These are phyloP conservation scores for Drosophila nigricruria DNA, from an alignment of 2,888 invertebrate genomes.

Conservation along the genomic window DNA sequence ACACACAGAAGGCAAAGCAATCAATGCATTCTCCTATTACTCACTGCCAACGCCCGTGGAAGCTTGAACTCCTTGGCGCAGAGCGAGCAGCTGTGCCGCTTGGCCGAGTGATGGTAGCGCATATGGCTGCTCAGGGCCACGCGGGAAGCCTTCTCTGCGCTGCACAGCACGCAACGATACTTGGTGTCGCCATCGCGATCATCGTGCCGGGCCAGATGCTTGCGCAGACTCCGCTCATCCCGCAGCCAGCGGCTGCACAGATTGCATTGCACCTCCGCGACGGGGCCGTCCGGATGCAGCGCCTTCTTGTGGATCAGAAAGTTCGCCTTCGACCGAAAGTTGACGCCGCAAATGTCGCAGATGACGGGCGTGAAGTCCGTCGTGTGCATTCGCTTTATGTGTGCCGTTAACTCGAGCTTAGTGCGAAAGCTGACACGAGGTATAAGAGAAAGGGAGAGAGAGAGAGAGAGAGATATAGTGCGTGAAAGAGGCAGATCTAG, in stretches of 20 bases:
- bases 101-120: constrained; percentile 72
- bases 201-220: constrained; percentile 68
- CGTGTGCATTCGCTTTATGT: constrained; percentile 69
- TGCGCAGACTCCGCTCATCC: constrained; percentile 70
- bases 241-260: constrained; percentile 72
- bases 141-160: constrained; percentile 68
- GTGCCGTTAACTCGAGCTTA: constrained; percentile 69
- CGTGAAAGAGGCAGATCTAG: not conserved
- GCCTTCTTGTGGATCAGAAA: constrained; percentile 72
- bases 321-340: constrained; percentile 73
- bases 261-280: constrained; percentile 70
- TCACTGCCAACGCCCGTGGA: constrained; percentile 60
- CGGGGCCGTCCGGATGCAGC: constrained; percentile 70
- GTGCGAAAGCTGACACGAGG: constrained; percentile 62
- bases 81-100: constrained; percentile 69
- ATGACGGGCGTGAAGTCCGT: constrained; percentile 74
- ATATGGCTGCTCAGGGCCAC: constrained; percentile 69
- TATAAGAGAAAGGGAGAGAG: not conserved
- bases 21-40: constrained; percentile 12
- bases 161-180: constrained; percentile 64
- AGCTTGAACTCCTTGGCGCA: constrained; percentile 72
- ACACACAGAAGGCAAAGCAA: not conserved
- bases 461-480: not conserved
- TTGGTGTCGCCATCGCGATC: constrained; percentile 68
- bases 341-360: constrained; percentile 72